These are phyloP conservation scores for Plectropomus leopardus DNA, from an alignment of 2,113 vertebrate species.

Conservation along the genomic window DNA sequence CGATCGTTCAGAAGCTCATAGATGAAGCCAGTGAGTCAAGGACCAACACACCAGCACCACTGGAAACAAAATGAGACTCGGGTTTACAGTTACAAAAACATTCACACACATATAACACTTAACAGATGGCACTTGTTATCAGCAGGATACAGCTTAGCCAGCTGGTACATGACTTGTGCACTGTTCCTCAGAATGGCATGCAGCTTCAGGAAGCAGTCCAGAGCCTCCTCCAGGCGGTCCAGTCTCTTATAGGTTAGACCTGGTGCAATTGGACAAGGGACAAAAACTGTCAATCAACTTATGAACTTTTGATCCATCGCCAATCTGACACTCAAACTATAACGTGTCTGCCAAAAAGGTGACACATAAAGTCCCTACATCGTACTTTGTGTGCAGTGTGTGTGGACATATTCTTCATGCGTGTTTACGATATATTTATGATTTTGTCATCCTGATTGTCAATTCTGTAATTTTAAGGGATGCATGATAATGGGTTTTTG, in stretches of 20 bases:
- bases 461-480: too few relatives aligned
- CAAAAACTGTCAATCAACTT: background rate
- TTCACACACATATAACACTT: too few relatives aligned
- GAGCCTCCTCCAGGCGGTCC: slow-evolving; percentile 90
- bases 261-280: slow-evolving; percentile 54
- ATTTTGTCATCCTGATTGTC: too few relatives aligned
- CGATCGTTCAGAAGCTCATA: slow-evolving; percentile 93
- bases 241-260: slow-evolving; percentile 93
- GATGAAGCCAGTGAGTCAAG: slow-evolving; percentile 87
- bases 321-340: too few relatives aligned
- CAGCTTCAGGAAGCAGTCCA: slow-evolving; percentile 97
- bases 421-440: too few relatives aligned
- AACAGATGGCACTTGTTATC: background rate
- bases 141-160: slow-evolving; percentile 93
- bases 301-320: background rate
- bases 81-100: background rate
- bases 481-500: too few relatives aligned
- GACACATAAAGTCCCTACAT: too few relatives aligned
- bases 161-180: slow-evolving; percentile 94
- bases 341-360: too few relatives aligned
- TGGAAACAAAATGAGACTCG: too few relatives aligned
- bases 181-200: slow-evolving; percentile 94
- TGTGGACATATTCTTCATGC: too few relatives aligned
- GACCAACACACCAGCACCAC: slow-evolving; percentile 37
- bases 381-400: too few relatives aligned